phyloP scores from a whole-genome alignment of 2,888 invertebrate genomes.

The Syrphus vitripennis region DNA sequence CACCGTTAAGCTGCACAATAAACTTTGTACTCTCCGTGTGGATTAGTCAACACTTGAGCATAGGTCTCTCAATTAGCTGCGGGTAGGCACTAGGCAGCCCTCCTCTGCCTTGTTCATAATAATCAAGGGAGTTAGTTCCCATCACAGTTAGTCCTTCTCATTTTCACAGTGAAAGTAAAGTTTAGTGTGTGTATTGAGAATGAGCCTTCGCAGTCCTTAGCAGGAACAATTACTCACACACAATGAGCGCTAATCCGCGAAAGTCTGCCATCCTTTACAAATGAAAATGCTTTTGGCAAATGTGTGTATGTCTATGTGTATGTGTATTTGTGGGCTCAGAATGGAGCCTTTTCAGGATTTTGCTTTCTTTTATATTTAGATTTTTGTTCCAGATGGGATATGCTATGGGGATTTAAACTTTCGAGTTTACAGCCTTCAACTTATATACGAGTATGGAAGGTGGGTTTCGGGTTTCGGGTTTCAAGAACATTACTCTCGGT shows the following conservation, averaged over 20 bases:
- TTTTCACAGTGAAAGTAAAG: conserved; percentile 35
- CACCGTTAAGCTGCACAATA: conserved; percentile 66
- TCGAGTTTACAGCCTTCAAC: background rate
- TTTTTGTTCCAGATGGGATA: background rate
- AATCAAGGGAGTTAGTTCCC: background rate
- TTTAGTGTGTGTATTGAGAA: conserved; percentile 34
- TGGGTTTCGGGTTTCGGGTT: background rate
- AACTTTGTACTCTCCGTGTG: conserved; percentile 60
- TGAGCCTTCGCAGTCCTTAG: conserved; percentile 37
- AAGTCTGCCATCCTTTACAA: conserved; percentile 57
- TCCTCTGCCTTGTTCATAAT: too few relatives aligned
- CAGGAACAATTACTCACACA: conserved; percentile 65
- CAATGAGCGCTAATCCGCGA: conserved; percentile 67
- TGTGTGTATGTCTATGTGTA: background rate
- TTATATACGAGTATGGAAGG: background rate
- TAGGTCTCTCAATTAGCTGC: conserved; percentile 64
- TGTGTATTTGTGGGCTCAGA: background rate
- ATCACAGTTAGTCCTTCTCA: background rate
- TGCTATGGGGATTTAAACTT: conserved; percentile 31
- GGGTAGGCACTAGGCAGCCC: background rate
- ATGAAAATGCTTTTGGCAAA: conserved; percentile 42
- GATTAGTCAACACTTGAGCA: conserved; percentile 67
- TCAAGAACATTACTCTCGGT: conserved; percentile 7
- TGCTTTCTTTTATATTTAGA: conserved; percentile 4
- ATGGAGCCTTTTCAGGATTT: conserved; percentile 14